Percentiles rank a stretch among this genome's conserved stretches.
Conservation (phyloP, 2,113 vertebrate species). For the Pseudorectes ferrugineus region DNA sequence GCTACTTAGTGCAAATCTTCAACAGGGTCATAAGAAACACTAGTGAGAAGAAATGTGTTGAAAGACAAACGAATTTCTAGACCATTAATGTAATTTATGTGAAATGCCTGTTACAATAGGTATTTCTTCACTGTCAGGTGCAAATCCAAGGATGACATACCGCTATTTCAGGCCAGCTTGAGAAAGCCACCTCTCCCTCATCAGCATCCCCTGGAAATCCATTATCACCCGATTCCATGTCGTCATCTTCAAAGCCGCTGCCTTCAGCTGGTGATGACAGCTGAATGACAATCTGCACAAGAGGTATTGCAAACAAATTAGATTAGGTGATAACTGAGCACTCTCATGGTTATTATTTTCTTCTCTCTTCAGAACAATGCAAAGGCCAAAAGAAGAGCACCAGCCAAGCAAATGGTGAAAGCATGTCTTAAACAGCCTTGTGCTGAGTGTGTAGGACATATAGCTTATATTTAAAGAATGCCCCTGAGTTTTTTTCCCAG, state of each 20-base stretch:
- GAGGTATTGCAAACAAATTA: constrained; percentile 8
- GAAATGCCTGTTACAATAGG: not conserved
- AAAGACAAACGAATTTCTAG: not conserved
- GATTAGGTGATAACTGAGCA: not conserved
- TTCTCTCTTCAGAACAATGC: not conserved
- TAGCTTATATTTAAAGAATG: not conserved
- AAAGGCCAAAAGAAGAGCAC: not conserved
- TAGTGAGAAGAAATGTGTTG: not conserved
- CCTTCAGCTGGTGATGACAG: constrained; percentile 75
- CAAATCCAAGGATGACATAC: constrained; percentile 33
- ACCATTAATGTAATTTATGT: not conserved
- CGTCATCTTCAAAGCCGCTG: constrained; percentile 83
- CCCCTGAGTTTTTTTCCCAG: not conserved
- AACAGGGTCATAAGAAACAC: not conserved
- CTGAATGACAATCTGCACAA: constrained; percentile 84
- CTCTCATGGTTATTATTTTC: not conserved
- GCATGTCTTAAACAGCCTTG: not conserved
- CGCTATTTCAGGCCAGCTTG: constrained; percentile 68
- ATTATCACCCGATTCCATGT: constrained; percentile 82
- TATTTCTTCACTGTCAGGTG: not conserved
- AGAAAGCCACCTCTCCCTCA: constrained; percentile 63
- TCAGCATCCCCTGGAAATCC: constrained; percentile 75
- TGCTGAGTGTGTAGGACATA: not conserved
- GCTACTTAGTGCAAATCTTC: not conserved
- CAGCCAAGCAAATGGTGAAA: not conserved